Conservation (phyloP, 1,140 invertebrate species). For the Hypothenemus hampei region DNA sequence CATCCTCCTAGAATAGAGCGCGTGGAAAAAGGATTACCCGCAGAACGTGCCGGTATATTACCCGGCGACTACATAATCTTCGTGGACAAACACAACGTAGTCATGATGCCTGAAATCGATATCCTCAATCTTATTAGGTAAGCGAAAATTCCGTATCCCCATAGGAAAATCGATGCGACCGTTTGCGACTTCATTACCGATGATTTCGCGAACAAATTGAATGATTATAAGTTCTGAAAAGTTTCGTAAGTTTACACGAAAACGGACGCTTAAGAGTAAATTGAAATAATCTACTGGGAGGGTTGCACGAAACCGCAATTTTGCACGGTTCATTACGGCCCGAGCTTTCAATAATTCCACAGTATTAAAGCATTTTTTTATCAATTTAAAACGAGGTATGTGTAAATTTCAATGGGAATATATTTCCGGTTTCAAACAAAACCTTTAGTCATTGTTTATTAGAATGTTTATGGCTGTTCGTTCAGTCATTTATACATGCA, state of each 20-base stretch:
- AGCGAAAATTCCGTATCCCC: no score
- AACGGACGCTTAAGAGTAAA: background rate
- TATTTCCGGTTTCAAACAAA: no score
- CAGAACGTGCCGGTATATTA: constrained; percentile 70
- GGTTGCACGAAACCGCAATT: background rate
- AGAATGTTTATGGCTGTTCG: no score
- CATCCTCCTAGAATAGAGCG: constrained; percentile 83
- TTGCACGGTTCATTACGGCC: background rate
- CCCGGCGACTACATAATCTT: constrained; percentile 84
- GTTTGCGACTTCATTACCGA: background rate
- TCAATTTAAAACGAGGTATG: no score
- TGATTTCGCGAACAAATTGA: background rate
- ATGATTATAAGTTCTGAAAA: background rate
- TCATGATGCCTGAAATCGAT: constrained; percentile 72
- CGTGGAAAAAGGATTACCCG: constrained; percentile 75
- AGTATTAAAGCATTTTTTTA: no score
- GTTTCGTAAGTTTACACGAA: background rate
- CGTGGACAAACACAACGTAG: constrained; percentile 79
- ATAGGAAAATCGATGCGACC: background rate
- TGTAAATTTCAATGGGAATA: no score
- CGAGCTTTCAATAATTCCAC: no score
- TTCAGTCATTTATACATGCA: no score
- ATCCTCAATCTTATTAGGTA: constrained; percentile 75
- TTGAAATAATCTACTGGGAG: background rate
- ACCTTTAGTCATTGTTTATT: no score